phyloP scores from a whole-genome alignment of 2,888 invertebrate species.

The Bembecia ichneumoniformis region DNA sequence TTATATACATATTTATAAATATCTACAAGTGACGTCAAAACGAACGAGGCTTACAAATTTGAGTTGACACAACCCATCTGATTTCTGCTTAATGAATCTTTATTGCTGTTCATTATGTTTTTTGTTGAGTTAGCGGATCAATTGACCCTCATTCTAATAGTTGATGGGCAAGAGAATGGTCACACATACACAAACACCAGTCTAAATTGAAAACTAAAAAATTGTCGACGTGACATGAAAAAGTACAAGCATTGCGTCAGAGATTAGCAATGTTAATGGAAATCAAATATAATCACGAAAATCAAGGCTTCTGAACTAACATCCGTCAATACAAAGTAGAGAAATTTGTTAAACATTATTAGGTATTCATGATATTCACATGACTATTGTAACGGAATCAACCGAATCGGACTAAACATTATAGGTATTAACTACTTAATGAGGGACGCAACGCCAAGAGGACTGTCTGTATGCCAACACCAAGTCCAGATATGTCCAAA shows the following conservation, averaged over 20 bases:
- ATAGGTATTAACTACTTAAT: too few relatives aligned
- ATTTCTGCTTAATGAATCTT: slow-evolving; percentile 43
- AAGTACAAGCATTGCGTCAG: neutral
- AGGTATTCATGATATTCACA: neutral
- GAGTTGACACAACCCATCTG: slow-evolving; percentile 49
- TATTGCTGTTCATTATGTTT: slow-evolving; percentile 53
- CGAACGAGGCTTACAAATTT: slow-evolving; percentile 12
- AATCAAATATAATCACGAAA: neutral
- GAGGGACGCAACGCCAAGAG: too few relatives aligned
- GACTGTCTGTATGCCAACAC: too few relatives aligned
- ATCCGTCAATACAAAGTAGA: neutral
- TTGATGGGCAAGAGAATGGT: slow-evolving; percentile 34
- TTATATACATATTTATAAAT: too few relatives aligned
- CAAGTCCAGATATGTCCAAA: too few relatives aligned
- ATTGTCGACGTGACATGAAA: neutral
- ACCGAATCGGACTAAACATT: too few relatives aligned
- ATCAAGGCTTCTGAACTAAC: neutral
- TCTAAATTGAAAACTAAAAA: neutral
- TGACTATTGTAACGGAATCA: too few relatives aligned
- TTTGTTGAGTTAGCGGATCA: slow-evolving; percentile 48
- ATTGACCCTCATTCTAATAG: slow-evolving; percentile 46
- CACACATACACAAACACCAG: slow-evolving; percentile 17
- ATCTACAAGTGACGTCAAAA: slow-evolving; percentile 30
- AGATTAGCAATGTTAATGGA: neutral
- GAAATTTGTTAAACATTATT: neutral